Evolutionary conservation across 2,113 vertebrate genomes (phyloP).

Genomic region (Ictalurus punctatus): DNA sequence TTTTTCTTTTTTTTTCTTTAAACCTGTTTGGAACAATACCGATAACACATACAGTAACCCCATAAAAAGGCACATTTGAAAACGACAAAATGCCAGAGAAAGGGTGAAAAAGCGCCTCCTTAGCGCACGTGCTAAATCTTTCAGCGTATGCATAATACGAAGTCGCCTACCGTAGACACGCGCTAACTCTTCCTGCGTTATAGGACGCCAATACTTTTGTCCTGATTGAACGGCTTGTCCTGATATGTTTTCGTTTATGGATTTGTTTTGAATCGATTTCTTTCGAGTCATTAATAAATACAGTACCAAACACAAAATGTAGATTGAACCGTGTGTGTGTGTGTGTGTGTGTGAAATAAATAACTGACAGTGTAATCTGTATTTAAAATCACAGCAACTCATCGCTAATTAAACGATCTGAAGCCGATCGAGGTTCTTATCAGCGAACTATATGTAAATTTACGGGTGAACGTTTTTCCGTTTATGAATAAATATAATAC

Average conservation of each 20-base stretch:
- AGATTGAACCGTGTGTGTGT: not conserved
- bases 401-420: not conserved
- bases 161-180: not conserved
- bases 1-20: too few relatives aligned
- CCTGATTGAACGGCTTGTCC: not conserved
- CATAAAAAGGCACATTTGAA: too few relatives aligned
- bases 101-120: not conserved
- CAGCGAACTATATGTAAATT: not conserved
- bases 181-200: not conserved
- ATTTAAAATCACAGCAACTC: not conserved
- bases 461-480: too few relatives aligned
- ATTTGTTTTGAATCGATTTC: not conserved
- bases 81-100: not conserved
- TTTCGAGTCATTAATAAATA: not conserved
- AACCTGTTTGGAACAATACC: not conserved
- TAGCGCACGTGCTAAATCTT: not conserved
- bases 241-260: not conserved
- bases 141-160: not conserved
- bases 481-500: not conserved
- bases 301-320: not conserved
- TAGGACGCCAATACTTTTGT: not conserved
- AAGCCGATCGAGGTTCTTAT: not conserved
- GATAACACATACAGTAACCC: too few relatives aligned
- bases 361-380: not conserved
- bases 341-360: not conserved